Conservation (phyloP, 2,797 vertebrate species). For the Brachymystax lenok region DNA sequence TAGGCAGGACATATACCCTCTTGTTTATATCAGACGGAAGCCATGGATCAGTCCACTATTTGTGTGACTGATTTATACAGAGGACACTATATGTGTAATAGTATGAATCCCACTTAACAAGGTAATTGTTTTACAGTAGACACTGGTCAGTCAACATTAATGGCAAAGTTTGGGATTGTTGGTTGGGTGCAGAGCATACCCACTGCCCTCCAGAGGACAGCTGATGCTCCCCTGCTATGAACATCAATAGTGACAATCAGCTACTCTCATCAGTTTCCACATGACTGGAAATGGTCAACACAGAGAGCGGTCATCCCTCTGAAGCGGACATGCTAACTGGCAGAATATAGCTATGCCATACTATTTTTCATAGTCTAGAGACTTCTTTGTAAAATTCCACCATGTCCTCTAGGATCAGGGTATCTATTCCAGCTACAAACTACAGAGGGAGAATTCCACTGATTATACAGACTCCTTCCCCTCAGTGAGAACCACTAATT, state of each 20-base stretch:
- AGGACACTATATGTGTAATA: background rate
- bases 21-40: background rate
- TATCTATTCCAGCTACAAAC: background rate
- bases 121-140: background rate
- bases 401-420: background rate
- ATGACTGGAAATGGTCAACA: background rate
- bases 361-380: background rate
- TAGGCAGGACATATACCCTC: background rate
- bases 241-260: background rate
- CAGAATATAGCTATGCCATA: background rate
- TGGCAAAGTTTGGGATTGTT: background rate
- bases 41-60: background rate
- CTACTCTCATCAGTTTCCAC: background rate
- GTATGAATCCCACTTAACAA: background rate
- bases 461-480: conserved; percentile 63
- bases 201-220: conserved; percentile 1
- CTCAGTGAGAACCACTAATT: conserved; percentile 59
- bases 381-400: background rate
- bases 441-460: conserved; percentile 56
- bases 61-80: background rate
- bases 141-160: background rate
- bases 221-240: conserved; percentile 4
- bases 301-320: conserved; percentile 1
- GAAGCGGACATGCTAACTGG: background rate
- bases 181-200: background rate